Conservation (phyloP, 64 coral and sea anemone species). For the Hydrozoanthus tunicans region DNA sequence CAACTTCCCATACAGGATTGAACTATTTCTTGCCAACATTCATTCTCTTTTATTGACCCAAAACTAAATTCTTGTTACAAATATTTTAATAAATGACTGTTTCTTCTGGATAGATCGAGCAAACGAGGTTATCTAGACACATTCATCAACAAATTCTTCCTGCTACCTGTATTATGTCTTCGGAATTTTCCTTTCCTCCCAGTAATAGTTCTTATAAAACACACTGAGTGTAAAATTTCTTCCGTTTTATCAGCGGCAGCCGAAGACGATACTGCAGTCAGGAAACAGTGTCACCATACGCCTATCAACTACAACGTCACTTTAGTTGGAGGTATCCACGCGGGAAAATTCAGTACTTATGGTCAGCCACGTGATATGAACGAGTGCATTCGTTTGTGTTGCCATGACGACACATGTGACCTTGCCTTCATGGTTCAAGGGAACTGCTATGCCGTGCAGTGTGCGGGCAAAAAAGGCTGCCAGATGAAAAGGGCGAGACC, state of each 20-base stretch:
- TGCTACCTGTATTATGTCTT: no score
- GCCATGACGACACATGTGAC: conserved; percentile 88
- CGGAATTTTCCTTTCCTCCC: no score
- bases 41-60: no score
- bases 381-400: conserved; percentile 91
- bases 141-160: no score
- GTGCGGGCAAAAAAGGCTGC: conserved; percentile 60
- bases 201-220: neutral
- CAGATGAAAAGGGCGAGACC: conserved; percentile 88
- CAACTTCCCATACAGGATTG: no score
- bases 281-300: conserved; percentile 71
- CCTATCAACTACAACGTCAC: conserved; percentile 83
- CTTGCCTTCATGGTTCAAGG: conserved; percentile 90
- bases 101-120: no score
- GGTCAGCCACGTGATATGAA: conserved; percentile 69
- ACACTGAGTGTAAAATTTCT: neutral
- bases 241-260: neutral
- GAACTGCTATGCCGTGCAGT: conserved; percentile 88
- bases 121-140: no score
- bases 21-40: no score
- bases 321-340: conserved; percentile 82
- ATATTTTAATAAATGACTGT: no score
- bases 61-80: no score
- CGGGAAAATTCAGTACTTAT: conserved; percentile 91
- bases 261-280: neutral